Percentiles rank a stretch among this genome's conserved stretches.
Evolutionary conservation across 2,888 invertebrate species (phyloP).

Genomic region (Luperina testacea): DNA sequence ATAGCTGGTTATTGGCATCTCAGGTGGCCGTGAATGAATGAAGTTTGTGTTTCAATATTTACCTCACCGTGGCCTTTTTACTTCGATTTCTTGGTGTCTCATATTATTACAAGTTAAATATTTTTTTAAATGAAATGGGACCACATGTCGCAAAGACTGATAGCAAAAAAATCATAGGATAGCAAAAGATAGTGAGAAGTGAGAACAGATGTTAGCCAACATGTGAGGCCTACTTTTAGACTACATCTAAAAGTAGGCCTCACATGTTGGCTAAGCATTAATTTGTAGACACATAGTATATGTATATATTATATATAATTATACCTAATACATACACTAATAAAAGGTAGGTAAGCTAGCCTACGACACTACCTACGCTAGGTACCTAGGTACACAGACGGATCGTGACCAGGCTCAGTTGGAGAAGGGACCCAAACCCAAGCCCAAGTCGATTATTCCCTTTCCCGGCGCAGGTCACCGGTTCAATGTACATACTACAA

Average conservation of each 20-base stretch:
- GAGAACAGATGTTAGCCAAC: constrained; percentile 26
- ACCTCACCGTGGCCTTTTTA: constrained; percentile 75
- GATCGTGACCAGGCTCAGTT: constrained; percentile 59
- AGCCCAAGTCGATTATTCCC: constrained; percentile 60
- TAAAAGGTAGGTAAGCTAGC: not conserved
- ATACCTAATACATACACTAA: not conserved
- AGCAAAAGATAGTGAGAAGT: constrained; percentile 24
- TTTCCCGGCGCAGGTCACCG: constrained; percentile 61
- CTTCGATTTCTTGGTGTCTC: constrained; percentile 2
- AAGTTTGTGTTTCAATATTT: constrained; percentile 71
- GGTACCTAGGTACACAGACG: constrained; percentile 4
- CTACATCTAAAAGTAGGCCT: too few relatives aligned
- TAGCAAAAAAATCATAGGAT: constrained; percentile 16
- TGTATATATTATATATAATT: not conserved
- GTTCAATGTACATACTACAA: constrained; percentile 54
- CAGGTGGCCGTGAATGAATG: constrained; percentile 77
- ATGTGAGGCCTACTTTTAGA: constrained; percentile 23
- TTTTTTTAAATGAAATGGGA: not conserved
- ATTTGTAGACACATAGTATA: not conserved
- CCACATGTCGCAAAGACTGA: constrained; percentile 10
- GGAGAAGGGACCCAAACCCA: constrained; percentile 57
- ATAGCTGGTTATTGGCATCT: constrained; percentile 61
- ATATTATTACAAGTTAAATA: not conserved
- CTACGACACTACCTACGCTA: constrained; percentile 9
- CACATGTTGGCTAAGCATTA: not conserved